A percentile compares a stretch with the other conserved stretches of the same genome.
Conservation (phyloP, 2,888 invertebrate species). For the Drosophila bunnanda region DNA sequence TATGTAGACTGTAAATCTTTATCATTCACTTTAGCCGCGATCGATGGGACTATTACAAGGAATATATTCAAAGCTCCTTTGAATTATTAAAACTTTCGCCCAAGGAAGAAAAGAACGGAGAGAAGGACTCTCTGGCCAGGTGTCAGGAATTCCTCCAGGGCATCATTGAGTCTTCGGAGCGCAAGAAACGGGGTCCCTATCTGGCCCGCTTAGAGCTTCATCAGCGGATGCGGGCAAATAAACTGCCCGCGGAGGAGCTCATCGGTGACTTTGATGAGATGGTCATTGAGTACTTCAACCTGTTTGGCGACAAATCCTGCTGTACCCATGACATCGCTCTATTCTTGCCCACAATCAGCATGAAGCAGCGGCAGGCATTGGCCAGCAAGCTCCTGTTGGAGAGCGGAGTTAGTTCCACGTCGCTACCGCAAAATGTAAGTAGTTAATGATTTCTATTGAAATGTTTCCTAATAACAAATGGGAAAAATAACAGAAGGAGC, state of each 20-base stretch:
- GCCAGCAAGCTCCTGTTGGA: slow-evolving; percentile 87
- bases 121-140: slow-evolving; percentile 59
- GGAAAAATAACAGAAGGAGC: slow-evolving; percentile 86
- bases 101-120: slow-evolving; percentile 29
- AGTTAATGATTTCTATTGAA: not conserved
- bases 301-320: slow-evolving; percentile 94
- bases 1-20: not conserved
- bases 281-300: slow-evolving; percentile 90
- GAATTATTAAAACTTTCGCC: slow-evolving; percentile 85
- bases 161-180: slow-evolving; percentile 86
- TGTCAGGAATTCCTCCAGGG: slow-evolving; percentile 84
- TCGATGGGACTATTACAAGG: slow-evolving; percentile 90
- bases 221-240: slow-evolving; percentile 86
- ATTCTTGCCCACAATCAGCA: slow-evolving; percentile 88
- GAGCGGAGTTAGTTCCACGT: slow-evolving; percentile 88
- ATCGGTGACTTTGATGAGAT: slow-evolving; percentile 89
- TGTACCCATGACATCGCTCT: slow-evolving; percentile 93
- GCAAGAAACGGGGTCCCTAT: slow-evolving; percentile 91
- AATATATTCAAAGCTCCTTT: slow-evolving; percentile 90
- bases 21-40: slow-evolving; percentile 86
- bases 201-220: slow-evolving; percentile 92
- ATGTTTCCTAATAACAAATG: not conserved
- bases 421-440: slow-evolving; percentile 87
- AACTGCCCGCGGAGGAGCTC: slow-evolving; percentile 86
- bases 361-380: slow-evolving; percentile 86